Conservation (phyloP, 2,888 invertebrate species). For the Leptothorax acervorum region DNA sequence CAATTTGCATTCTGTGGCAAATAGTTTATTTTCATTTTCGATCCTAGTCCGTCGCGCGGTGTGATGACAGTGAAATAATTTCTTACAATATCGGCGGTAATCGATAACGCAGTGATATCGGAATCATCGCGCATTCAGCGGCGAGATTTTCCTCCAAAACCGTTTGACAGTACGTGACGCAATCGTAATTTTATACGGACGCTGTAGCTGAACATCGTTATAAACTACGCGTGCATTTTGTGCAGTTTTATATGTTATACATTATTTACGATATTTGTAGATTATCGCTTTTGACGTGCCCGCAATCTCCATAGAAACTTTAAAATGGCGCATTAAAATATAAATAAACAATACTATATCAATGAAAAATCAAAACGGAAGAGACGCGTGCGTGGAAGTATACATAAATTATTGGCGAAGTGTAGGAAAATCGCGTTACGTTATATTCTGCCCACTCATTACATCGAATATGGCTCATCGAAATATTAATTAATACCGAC, state of each 20-base stretch:
- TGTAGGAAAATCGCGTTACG: conserved; percentile 2
- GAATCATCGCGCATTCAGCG: conserved; percentile 4
- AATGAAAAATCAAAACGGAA: background rate
- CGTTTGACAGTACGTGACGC: background rate
- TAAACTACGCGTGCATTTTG: background rate
- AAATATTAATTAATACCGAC: conserved; percentile 42
- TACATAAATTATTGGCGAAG: conserved; percentile 2
- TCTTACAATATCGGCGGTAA: conserved; percentile 12
- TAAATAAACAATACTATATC: background rate
- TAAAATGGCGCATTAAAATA: background rate
- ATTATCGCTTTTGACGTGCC: background rate
- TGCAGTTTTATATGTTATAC: background rate
- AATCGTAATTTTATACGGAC: background rate
- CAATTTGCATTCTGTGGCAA: background rate
- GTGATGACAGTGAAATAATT: conserved; percentile 12
- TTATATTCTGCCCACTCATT: conserved; percentile 5
- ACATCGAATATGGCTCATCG: background rate
- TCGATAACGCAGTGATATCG: conserved; percentile 1
- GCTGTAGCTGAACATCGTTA: background rate
- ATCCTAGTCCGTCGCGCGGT: background rate
- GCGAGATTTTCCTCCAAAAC: background rate
- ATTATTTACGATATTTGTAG: background rate
- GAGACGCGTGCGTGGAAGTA: too few relatives aligned
- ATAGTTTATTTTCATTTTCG: background rate
- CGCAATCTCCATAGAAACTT: background rate